These are phyloP conservation scores for Emydura subglobosa DNA, from an alignment of 2,113 vertebrate genomes.

Conservation along the genomic window DNA sequence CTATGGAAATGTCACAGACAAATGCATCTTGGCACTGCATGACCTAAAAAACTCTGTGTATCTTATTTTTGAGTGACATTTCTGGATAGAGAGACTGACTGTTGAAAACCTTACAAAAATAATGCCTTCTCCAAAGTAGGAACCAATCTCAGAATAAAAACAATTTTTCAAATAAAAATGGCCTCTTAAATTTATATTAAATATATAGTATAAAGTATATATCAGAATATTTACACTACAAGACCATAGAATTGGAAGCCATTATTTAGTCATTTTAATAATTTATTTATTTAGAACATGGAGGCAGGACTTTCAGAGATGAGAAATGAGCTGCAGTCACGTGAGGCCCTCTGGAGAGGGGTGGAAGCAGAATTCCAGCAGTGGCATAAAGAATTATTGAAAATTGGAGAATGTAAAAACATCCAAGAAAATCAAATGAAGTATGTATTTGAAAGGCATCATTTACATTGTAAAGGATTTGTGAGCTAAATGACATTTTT, in stretches of 20 bases:
- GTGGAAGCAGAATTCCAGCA: slow-evolving; percentile 77
- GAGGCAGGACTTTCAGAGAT: slow-evolving; percentile 78
- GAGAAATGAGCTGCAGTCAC: slow-evolving; percentile 78
- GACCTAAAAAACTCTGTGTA: slow-evolving; percentile 6
- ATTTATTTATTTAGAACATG: slow-evolving; percentile 75
- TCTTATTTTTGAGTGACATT: slow-evolving; percentile 18
- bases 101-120: neutral
- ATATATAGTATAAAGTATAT: neutral
- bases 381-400: slow-evolving; percentile 72
- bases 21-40: neutral
- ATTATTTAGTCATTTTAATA: neutral
- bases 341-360: slow-evolving; percentile 75
- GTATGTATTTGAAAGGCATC: slow-evolving; percentile 59
- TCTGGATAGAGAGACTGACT: neutral
- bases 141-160: neutral
- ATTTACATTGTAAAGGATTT: neutral
- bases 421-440: slow-evolving; percentile 63
- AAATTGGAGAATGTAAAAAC: slow-evolving; percentile 63
- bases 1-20: neutral
- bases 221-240: neutral
- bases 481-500: slow-evolving; percentile 1
- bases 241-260: neutral
- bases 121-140: neutral
- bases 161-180: neutral
- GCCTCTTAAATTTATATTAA: neutral